Evolutionary conservation across 2,797 vertebrate genomes (phyloP).

Genomic region (Melanogrammus aeglefinus): DNA sequence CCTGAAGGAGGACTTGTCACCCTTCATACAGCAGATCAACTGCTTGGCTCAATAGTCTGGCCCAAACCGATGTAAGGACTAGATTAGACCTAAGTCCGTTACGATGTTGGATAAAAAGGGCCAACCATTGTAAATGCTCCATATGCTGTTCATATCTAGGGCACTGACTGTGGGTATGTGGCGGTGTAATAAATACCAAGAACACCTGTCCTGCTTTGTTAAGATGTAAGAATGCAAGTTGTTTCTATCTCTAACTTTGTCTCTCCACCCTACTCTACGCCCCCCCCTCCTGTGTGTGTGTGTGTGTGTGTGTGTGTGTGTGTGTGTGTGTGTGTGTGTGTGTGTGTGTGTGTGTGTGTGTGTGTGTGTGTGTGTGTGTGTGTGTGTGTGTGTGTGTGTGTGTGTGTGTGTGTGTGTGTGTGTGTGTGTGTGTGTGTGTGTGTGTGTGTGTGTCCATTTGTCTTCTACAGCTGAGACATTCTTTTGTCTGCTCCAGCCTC

Average conservation of each 20-base stretch:
- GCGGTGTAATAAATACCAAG: not conserved
- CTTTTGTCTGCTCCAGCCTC: slow-evolving; percentile 23
- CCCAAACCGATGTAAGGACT: not conserved
- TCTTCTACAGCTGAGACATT: slow-evolving; percentile 26
- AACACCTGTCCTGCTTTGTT: slow-evolving; percentile 2
- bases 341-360: slow-evolving; percentile 7
- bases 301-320: no score
- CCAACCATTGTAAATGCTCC: not conserved
- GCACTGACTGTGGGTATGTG: slow-evolving; percentile 6
- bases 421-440: not conserved
- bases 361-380: not conserved
- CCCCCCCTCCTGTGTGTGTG: no score
- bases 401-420: slow-evolving; percentile 16
- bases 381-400: slow-evolving; percentile 16
- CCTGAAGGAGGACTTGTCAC: no score
- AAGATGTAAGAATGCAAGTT: slow-evolving; percentile 12
- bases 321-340: not conserved
- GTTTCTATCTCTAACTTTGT: slow-evolving; percentile 10
- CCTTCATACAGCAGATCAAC: no score
- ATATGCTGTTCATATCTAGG: not conserved
- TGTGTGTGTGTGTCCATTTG: slow-evolving; percentile 20
- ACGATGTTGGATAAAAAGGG: not conserved
- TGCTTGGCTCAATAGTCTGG: not conserved
- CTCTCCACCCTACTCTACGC: not conserved
- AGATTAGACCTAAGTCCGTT: not conserved